Evolutionary conservation across 2,888 invertebrate genomes (phyloP).

Genomic region (Shargacucullia verbasci): DNA sequence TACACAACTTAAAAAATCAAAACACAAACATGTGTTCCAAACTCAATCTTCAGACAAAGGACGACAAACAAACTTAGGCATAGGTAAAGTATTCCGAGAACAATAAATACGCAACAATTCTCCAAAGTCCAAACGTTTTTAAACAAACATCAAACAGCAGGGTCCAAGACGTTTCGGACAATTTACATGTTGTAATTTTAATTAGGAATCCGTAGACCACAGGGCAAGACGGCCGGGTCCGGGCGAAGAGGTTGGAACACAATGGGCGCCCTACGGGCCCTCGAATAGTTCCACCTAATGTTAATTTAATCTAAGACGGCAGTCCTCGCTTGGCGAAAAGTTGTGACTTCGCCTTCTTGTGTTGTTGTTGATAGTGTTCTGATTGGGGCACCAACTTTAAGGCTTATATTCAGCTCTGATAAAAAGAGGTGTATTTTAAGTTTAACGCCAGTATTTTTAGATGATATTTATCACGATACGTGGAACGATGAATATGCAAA

Average conservation of each 20-base stretch:
- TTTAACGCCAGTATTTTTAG: too few relatives aligned
- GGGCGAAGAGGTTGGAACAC: slow-evolving; percentile 53
- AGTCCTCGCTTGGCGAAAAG: slow-evolving; percentile 73
- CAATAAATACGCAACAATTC: slow-evolving; percentile 51
- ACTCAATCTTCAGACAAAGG: slow-evolving; percentile 30
- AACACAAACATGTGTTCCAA: slow-evolving; percentile 4
- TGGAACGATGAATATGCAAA: too few relatives aligned
- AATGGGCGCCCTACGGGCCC: slow-evolving; percentile 68
- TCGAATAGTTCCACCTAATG: slow-evolving; percentile 85
- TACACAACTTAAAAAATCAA: slow-evolving; percentile 23
- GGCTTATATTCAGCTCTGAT: background rate
- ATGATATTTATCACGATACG: too few relatives aligned
- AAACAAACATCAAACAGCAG: slow-evolving; percentile 74
- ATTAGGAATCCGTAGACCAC: slow-evolving; percentile 83
- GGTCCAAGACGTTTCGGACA: slow-evolving; percentile 73
- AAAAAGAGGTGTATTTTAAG: background rate
- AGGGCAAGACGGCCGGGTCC: slow-evolving; percentile 68
- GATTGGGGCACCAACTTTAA: slow-evolving; percentile 31
- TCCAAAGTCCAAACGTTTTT: slow-evolving; percentile 58
- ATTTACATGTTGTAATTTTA: slow-evolving; percentile 88
- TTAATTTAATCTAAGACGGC: slow-evolving; percentile 88
- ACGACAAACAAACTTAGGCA: slow-evolving; percentile 15
- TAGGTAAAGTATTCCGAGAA: slow-evolving; percentile 34
- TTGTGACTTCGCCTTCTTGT: slow-evolving; percentile 81
- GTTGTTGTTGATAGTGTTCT: slow-evolving; percentile 67